Percentiles rank a stretch among this genome's conserved stretches.
phyloP scores from a whole-genome alignment of 2,888 invertebrate genomes.

The Harpagoxenus sublaevis region DNA sequence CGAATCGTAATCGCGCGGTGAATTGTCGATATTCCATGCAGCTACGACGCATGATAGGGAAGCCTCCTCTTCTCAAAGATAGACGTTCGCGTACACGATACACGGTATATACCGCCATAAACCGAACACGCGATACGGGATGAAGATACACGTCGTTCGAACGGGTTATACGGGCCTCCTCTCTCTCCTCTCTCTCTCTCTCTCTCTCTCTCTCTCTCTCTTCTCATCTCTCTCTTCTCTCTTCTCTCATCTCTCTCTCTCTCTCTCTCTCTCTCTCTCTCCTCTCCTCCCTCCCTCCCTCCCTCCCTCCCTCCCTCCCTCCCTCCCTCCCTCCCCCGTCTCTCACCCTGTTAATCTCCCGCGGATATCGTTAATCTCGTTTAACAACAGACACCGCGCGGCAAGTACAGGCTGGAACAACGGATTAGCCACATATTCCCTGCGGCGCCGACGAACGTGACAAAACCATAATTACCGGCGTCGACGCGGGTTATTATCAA shows the following conservation, averaged over 20 bases:
- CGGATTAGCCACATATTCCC: conserved; percentile 72
- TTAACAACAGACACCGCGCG: conserved; percentile 71
- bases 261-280: too few species aligned
- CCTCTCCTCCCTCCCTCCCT: too few species aligned
- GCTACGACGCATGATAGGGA: not conserved
- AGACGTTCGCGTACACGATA: conserved; percentile 22
- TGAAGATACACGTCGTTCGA: conserved; percentile 27
- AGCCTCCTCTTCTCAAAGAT: not conserved
- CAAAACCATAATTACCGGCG: conserved; percentile 77
- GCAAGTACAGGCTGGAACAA: conserved; percentile 69
- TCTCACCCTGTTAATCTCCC: conserved; percentile 58
- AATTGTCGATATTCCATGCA: conserved; percentile 7
- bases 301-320: too few species aligned
- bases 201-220: too few species aligned
- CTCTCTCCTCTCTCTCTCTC: too few species aligned
- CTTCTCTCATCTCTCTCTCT: too few species aligned
- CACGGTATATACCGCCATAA: not conserved
- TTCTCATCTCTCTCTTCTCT: too few species aligned
- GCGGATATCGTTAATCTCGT: conserved; percentile 58
- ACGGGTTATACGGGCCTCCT: conserved; percentile 7
- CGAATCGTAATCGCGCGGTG: not conserved
- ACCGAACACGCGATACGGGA: conserved; percentile 28
- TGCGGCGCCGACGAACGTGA: conserved; percentile 73
- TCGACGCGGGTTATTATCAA: conserved; percentile 75
- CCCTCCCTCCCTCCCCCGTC: too few species aligned